phyloP scores from a whole-genome alignment of 1,140 invertebrate species.

The Nilaparvata lugens region DNA sequence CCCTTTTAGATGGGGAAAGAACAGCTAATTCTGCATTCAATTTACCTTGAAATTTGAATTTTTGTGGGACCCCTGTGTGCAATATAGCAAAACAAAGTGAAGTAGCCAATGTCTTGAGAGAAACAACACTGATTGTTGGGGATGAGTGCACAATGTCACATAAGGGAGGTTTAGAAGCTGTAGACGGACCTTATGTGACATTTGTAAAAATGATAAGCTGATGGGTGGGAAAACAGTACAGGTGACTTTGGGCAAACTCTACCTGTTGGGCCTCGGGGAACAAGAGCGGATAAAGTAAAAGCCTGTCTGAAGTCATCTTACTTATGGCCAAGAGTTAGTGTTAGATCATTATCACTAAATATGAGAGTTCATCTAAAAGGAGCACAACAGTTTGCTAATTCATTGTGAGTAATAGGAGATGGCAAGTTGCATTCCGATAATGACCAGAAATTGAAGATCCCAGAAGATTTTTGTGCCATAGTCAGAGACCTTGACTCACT shows the following conservation, averaged over 20 bases:
- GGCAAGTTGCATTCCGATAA: background rate
- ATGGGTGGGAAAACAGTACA: too few relatives aligned
- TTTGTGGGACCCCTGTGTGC: conserved; percentile 19
- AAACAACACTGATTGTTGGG: conserved; percentile 26
- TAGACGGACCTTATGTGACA: too few relatives aligned
- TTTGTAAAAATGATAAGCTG: too few relatives aligned
- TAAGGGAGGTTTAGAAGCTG: conserved; percentile 24
- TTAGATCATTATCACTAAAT: conserved; percentile 25
- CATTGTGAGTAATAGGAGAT: conserved; percentile 1
- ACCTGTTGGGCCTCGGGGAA: conserved; percentile 30
- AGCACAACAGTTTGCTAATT: background rate
- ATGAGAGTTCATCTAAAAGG: conserved; percentile 24
- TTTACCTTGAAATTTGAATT: conserved; percentile 29
- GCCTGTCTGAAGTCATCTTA: conserved; percentile 31
- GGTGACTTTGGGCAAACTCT: conserved; percentile 36
- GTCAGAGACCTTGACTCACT: background rate
- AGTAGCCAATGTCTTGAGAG: conserved; percentile 20
- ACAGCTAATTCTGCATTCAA: conserved; percentile 36
- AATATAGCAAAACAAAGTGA: conserved; percentile 25
- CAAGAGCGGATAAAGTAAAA: conserved; percentile 30
- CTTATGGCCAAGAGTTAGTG: conserved; percentile 24
- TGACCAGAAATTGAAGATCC: background rate
- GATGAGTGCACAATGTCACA: conserved; percentile 31
- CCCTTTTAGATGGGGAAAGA: conserved; percentile 29
- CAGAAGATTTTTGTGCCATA: background rate